Evolutionary conservation across 64 coral and sea anemone species (phyloP), one percentile per base, ranked within the genome.

Genomic region (Astreopora myriophthalma): DNA sequence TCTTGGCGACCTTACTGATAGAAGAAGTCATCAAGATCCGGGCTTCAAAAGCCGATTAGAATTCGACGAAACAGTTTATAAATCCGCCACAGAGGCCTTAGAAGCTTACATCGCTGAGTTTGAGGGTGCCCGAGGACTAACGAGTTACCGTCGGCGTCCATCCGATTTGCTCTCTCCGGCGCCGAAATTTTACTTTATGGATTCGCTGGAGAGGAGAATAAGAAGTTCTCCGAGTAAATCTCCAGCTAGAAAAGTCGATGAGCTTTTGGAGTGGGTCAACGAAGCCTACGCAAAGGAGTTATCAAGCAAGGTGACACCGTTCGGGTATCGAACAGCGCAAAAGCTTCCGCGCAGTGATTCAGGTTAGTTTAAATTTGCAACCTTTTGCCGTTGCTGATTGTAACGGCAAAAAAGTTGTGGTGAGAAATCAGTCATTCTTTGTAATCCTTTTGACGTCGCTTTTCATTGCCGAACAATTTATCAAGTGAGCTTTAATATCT

Each of bases 161-260:
- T 97, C 91, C 2, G 95, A 93, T 40, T 67, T 97, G 27, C 91
- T 97, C 0, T 92, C 95, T 60, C 95, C 95, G 6, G 74, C 93
- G 71, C 91, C 95, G 31, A 97, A 94, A 48, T 97, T 80, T 69
- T 97, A 97, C 81, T 97, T 90, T 74, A 97, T 97, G 95, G 95
- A 97, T 94, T 86, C 91, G 24, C 51, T 94, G 29, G 95, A 97
- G 60, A 97, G 95, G 38, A 86, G 87, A 17, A 62, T 97, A 28
- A 86, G 67, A 34, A 92, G 91, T 75, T 28, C 70, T 27, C 28
- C 80, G 12, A 80, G 74, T 57, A 96, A 85, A 89, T 94, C 92
- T 61, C 87, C 95, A 20, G 87, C 85, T 6, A 88, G 77, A 34
- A 97, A 94, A 87, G 95, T 94, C 9, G 95, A 97, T 36, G 91